Base-by-base conservation (phyloP, 2,888 invertebrate species). In the Chaitophorus viminalis region DNA sequence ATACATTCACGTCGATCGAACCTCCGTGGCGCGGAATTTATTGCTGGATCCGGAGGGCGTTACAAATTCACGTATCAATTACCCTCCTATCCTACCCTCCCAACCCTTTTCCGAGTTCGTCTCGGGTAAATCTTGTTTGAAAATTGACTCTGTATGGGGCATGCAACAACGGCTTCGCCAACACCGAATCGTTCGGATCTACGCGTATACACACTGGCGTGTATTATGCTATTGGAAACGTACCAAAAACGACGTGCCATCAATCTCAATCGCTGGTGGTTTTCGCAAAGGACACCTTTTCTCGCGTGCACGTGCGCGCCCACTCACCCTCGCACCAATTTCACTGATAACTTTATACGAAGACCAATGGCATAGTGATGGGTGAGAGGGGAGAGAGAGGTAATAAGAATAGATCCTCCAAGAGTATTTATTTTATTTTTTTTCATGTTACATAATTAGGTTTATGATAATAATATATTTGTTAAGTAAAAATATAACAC, bases 11-110 rank as follows among this genome's bases (percentile, higher is more conserved):
- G 75, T 83, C 74, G 39, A 83, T 83, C 39, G 74, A 75, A 74
- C 52, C 74, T 18, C 36, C 9, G 33, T 29, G 39, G 11, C 75
- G 3, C 21, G 83, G 74, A 83, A 83, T 83, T 75, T 83, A 83
- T 83, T 14, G 75, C 36, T 36, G 29, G 83, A 60, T 83, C 60
- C 39, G 39, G 54, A 39, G 83, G 75, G 83, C 83, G 60, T 83
- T 83, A 83, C 75, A 60, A 75, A 83, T 75, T 29, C 39, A 52
- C 83, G 83, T 83, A 83, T 83, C 83, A 75, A 75, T 83, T 83
- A 83, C 72, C 60, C 54, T 68, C 74, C 21, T 21, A 8, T 21
- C 29, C 39, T 33, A 21, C 25, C 2, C 54, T 18, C 5, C 21
- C 60, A 18, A n/a, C 65, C 25, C 65, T 8, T 9, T n/a, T n/a